Percentiles rank a stretch among this genome's conserved stretches.
phyloP scores from a whole-genome alignment of 92 coral and sea anemone species.

The Desmophyllum pertusum region DNA sequence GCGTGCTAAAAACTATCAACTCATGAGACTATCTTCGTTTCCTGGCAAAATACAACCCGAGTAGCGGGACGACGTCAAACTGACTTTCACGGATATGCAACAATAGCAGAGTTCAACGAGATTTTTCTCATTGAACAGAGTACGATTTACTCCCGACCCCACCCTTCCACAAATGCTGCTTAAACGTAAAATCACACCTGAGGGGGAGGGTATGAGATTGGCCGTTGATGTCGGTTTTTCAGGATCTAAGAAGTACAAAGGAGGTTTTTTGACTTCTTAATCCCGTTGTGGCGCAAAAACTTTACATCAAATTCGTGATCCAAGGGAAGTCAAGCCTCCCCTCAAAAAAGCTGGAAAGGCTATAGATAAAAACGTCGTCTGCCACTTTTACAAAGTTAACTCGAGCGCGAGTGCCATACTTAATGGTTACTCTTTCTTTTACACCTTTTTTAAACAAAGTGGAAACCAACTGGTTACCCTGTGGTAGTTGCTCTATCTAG shows the following conservation, averaged over 20 bases:
- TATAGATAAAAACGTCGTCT: neutral
- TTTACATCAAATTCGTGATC: neutral
- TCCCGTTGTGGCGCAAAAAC: neutral
- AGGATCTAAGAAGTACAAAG: no score
- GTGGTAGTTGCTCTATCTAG: conserved; percentile 41
- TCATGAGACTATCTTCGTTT: neutral
- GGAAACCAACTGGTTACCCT: conserved; percentile 17
- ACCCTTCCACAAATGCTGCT: neutral
- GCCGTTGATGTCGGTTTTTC: no score
- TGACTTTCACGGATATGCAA: neutral
- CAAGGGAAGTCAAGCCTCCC: neutral
- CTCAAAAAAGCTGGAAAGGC: neutral
- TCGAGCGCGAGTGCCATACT: neutral
- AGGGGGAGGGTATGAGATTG: neutral
- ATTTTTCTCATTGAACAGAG: neutral
- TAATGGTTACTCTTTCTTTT: conserved; percentile 19
- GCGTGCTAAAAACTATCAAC: neutral
- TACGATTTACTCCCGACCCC: conserved; percentile 1
- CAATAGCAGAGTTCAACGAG: neutral
- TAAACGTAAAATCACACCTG: neutral
- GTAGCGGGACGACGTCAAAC: neutral
- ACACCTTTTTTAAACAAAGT: conserved; percentile 2
- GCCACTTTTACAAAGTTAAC: conserved; percentile 18
- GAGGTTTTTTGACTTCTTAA: neutral
- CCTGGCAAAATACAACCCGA: neutral